Evolutionary conservation across 2,888 invertebrate genomes (phyloP), one percentile per base, ranked within the genome.

Genomic region (Spodoptera picta): DNA sequence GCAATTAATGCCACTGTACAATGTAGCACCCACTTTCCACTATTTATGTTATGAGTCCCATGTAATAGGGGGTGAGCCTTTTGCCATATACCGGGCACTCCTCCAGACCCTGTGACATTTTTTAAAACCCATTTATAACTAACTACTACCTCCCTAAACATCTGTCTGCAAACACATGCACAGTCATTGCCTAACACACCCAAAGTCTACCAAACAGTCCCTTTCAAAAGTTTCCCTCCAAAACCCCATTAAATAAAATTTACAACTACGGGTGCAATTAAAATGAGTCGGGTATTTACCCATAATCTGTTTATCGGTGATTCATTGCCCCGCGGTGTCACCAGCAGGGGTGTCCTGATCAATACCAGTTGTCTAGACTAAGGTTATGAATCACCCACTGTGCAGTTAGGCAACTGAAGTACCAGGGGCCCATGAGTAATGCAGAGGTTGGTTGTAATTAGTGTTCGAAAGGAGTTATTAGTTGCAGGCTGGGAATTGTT

Each of bases 331-430:
- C 46, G 50, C 9, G 11, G 45, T 75, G 73, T 69, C 77, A 73
- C 52, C 64, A 49, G 42, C 69, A 75, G 63, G 54, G 60, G 57
- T 62, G 62, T 7, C 19, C 48, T 70, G 77, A 78, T 77, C 75
- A 71, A 79, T 79, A 79, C 54, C 58, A 58, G 60, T 55, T 56
- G 79, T 79, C 79, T 80, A 77, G 79, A 80, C 79, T 57, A 47
- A 10, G 51, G 59, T n/a, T 66, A 67, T 71, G 63, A 71, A 58
- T 69, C 69, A 70, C 60, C 53, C 14, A 46, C 46, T 60, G 58
- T 53, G 12, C 44, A 27, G 12, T 31, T 45, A 46, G 45, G 52
- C 43, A 57, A 49, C 43, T 41, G 7, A 42, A 4, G 52, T 45
- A 57, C 56, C 43, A 12, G 44, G 42, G 19, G 48, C 31, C 60